Evolutionary conservation across 2,797 vertebrate genomes (phyloP).

Genomic region (Ceryle rudis): DNA sequence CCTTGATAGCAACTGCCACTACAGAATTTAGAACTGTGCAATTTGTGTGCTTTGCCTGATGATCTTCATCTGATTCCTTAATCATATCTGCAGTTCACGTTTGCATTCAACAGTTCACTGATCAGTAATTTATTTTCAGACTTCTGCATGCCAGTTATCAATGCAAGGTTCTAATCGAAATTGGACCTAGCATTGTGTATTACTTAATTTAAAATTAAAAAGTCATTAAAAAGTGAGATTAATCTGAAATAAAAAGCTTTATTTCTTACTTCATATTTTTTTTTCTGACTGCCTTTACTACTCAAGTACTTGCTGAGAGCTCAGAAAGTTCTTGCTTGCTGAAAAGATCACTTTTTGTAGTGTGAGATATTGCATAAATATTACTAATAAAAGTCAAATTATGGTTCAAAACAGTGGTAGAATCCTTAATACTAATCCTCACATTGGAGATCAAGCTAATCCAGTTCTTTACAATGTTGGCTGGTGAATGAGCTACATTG

Average conservation of each 20-base stretch:
- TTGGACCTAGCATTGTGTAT: slow-evolving; percentile 36
- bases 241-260: slow-evolving; percentile 55
- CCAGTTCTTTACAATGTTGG: slow-evolving; percentile 19
- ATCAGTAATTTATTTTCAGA: slow-evolving; percentile 90
- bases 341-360: slow-evolving; percentile 30
- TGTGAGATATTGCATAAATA: background rate
- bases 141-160: slow-evolving; percentile 86
- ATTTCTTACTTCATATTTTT: background rate
- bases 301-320: slow-evolving; percentile 40
- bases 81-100: slow-evolving; percentile 77
- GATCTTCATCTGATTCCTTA: slow-evolving; percentile 30
- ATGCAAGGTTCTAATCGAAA: slow-evolving; percentile 85
- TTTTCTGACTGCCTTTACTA: background rate
- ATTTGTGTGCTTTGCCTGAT: slow-evolving; percentile 1
- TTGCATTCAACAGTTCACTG: slow-evolving; percentile 86
- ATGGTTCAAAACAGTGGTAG: background rate
- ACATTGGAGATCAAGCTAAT: slow-evolving; percentile 19
- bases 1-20: background rate
- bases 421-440: slow-evolving; percentile 56
- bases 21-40: background rate
- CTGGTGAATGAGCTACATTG: slow-evolving; percentile 21
- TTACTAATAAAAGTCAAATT: slow-evolving; percentile 34
- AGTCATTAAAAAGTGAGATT: slow-evolving; percentile 66
- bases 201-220: slow-evolving; percentile 74
- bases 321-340: slow-evolving; percentile 23